These are phyloP conservation scores for Pitta sordida DNA, from an alignment of 2,113 vertebrate species.

Conservation along the genomic window DNA sequence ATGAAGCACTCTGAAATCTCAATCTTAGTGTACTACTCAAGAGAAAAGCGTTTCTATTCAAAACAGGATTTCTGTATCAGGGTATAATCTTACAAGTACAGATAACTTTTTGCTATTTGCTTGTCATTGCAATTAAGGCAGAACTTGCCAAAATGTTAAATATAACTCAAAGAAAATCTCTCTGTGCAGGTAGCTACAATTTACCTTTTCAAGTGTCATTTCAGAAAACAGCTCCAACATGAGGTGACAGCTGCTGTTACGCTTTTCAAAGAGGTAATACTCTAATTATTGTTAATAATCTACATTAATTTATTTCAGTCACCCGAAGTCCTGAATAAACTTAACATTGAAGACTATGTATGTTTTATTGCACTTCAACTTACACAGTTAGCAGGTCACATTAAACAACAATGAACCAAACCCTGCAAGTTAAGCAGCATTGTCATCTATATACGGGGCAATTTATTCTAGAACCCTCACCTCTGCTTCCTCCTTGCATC, in stretches of 20 bases:
- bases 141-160: neutral
- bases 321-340: neutral
- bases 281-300: neutral
- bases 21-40: neutral
- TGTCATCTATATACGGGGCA: neutral
- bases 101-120: neutral
- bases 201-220: neutral
- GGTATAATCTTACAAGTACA: neutral
- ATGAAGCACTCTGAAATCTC: neutral
- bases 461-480: neutral
- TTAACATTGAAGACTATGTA: neutral
- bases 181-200: neutral
- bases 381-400: accelerated
- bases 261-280: neutral
- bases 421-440: neutral
- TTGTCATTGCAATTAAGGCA: neutral
- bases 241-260: neutral
- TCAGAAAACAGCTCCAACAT: neutral
- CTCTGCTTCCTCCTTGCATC: neutral
- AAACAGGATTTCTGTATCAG: neutral
- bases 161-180: neutral
- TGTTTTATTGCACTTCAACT: neutral
- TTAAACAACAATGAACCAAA: neutral
- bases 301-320: neutral
- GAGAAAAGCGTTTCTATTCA: neutral